Base-by-base conservation (phyloP, 2,113 vertebrate species). In the Spermophilus dauricus region DNA sequence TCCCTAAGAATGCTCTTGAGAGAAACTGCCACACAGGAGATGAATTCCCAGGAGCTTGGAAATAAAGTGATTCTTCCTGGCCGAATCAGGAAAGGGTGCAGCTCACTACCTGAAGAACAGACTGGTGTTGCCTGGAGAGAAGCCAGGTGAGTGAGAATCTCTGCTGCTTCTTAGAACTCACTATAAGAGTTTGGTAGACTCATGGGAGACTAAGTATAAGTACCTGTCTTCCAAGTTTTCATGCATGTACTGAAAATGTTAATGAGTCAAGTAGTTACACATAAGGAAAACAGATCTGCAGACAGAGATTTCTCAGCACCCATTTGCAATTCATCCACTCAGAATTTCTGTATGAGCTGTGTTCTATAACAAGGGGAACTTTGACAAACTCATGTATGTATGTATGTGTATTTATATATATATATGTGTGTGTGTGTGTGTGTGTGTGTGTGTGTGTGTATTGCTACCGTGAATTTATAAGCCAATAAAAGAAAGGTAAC, bases 311-410 rank as follows among this genome's bases (percentile, higher is more conserved):
- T 70, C 28, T 63, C 16, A 18, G 28, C 48, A 16, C 7, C 26
- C 12, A 20, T 6, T 11, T 20, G 1, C 10, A 61, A 2, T 51
- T 63, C 37, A 45, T 0, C 32, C 9, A 3, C 24, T 34, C 10
- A 32, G 22, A 9, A 72, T 61, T 61, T 83, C 28, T 32, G 3
- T 17, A 24, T 18, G 9, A 26, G 30, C 48, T 51, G 2, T 51
- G 48, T 51, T 51, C 10, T 51, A 51, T 51, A 51, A 51, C 12
- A 51, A 51, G 12, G 48, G 48, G 48, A 51, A 51, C 4, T 73
- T 86, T 73, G 37, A 42, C 67, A 73, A 73, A 80, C 42, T 42
- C 24, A 65, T 65, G 16, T 45, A 1, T 45, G 8, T 45, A 8
- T 45, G 45, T 45, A 8, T 45, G 1, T 45, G 5, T 45, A 7